Evolutionary conservation across 2,113 vertebrate species (phyloP).

Genomic region (Nothobranchius kuhntae): DNA sequence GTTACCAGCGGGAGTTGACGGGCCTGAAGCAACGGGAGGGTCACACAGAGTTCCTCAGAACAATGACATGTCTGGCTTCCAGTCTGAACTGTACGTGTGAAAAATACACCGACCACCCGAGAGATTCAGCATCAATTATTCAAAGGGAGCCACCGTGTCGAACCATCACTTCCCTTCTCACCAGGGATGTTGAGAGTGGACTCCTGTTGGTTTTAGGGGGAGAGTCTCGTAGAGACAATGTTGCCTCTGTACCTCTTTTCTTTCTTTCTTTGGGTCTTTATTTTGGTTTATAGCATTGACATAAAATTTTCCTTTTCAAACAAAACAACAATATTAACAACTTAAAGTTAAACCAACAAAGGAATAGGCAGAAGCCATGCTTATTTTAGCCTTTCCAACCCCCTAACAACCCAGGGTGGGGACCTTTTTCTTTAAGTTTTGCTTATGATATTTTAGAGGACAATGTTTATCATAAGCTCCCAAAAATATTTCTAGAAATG

Average conservation of each 20-base stretch:
- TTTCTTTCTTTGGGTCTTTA: too few species aligned
- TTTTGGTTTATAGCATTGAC: too few species aligned
- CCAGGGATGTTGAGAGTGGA: background rate
- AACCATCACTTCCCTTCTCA: slow-evolving; percentile 7
- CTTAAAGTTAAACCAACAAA: too few species aligned
- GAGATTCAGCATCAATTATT: slow-evolving; percentile 1
- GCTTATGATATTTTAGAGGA: too few species aligned
- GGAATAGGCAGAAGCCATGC: too few species aligned
- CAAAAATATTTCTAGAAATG: too few species aligned
- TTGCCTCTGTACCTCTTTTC: background rate
- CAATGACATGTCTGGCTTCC: slow-evolving; percentile 12
- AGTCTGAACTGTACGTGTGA: background rate
- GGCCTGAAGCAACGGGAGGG: slow-evolving; percentile 18
- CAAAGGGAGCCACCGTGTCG: background rate
- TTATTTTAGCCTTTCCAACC: too few species aligned
- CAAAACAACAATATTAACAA: too few species aligned
- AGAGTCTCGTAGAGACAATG: background rate
- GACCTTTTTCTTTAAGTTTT: too few species aligned
- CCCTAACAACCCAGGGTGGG: too few species aligned
- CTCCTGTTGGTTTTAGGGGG: background rate
- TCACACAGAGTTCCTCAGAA: slow-evolving; percentile 12
- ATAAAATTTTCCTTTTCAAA: too few species aligned
- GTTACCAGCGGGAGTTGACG: background rate
- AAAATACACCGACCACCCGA: background rate
- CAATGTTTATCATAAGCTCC: too few species aligned